Conservation (phyloP, 2,113 vertebrate species). For the Spilogale gracilis region DNA sequence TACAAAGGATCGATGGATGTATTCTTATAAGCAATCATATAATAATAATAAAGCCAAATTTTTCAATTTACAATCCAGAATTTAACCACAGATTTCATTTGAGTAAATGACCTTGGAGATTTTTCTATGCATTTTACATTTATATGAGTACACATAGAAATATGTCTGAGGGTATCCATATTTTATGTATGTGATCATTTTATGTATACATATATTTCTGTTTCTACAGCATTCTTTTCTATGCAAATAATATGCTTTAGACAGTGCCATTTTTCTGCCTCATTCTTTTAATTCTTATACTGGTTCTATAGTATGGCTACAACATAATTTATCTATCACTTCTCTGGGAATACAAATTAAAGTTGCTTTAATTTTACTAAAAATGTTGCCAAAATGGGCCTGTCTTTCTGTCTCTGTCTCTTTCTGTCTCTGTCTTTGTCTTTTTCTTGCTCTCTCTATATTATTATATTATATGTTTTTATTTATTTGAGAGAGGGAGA, state of each 20-base stretch:
- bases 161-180: not conserved
- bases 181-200: not conserved
- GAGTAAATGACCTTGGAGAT: not conserved
- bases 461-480: not conserved
- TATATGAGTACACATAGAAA: not conserved
- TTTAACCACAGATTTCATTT: not conserved
- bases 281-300: not conserved
- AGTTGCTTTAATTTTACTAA: not conserved
- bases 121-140: not conserved
- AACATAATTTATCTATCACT: not conserved
- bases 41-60: not conserved
- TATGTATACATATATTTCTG: not conserved
- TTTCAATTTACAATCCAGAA: not conserved
- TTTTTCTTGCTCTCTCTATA: not conserved
- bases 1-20: not conserved
- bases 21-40: not conserved
- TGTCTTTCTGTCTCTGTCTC: not conserved
- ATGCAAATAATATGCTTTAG: not conserved
- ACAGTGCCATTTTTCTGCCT: not conserved
- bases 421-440: not conserved
- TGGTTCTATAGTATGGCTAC: not conserved
- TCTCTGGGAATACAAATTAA: not conserved
- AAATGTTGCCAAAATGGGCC: not conserved
- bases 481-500: not conserved
- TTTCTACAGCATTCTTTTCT: not conserved